Evolutionary conservation across 2,797 vertebrate genomes (phyloP), one percentile per base, ranked within the genome.

Genomic region (Fringilla coelebs): DNA sequence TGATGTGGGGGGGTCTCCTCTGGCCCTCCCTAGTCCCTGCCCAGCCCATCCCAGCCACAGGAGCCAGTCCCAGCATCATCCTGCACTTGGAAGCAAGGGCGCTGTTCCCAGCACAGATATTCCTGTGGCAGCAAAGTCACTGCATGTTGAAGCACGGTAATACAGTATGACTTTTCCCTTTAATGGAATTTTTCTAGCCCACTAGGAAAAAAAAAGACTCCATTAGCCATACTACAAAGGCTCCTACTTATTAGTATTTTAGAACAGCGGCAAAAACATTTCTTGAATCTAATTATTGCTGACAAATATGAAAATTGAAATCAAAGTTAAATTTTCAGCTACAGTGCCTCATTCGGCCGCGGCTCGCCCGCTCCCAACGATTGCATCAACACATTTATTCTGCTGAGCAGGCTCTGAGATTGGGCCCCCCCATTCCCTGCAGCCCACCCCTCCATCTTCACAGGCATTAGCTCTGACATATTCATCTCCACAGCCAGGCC

Each of bases 301-400:
- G 98, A 98, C 98, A 98, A 98, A 98, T 98, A 98, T 98, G 98
- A 98, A 98, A 98, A 98, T 97, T 98, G 97, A 98, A 98, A 98
- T 98, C 97, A 98, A 98, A 98, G 98, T 97, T 97, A 97, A 97
- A 98, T 98, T 98, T 97, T 97, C 97, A 97, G 97, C 97, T 96
- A 95, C 93, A 87, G 92, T 85, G 96, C 97, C 95, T 98, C 90
- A 36, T 89, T 88, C 25, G 45, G 96, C 92, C 96, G 95, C 68
- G 24, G 91, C 95, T 93, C 85, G 83, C 93, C 55, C 22, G 67
- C 94, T 96, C 82, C 90, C 73, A 48, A 87, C 94, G 85, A 96
- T 92, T 90, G 93, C 91, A 96, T 94, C 96, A 91, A 97, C 94
- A 95, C 94, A 92, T 97, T 96, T 82, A 85, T 96, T 90, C 81